Evolutionary conservation across 2,797 vertebrate species (phyloP).

Genomic region (Sebastes iracundus): DNA sequence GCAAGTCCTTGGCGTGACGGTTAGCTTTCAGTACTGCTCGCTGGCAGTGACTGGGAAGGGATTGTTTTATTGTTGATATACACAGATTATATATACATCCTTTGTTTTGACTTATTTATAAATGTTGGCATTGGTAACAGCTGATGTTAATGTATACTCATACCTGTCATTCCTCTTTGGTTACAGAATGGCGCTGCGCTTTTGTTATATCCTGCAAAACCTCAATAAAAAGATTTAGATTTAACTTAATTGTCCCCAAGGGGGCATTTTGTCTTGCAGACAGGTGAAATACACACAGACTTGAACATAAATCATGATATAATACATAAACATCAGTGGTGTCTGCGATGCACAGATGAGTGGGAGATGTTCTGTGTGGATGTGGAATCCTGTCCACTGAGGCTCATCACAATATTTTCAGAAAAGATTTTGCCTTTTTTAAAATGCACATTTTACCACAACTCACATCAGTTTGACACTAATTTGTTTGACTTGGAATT

Average conservation of each 20-base stretch:
- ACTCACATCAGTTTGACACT: background rate
- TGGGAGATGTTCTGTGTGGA: background rate
- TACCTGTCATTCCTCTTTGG: too few relatives aligned
- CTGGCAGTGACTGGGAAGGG: too few relatives aligned
- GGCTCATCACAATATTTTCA: background rate
- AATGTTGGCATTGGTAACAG: too few relatives aligned
- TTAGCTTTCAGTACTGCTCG: too few relatives aligned
- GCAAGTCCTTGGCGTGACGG: too few relatives aligned
- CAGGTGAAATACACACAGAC: background rate
- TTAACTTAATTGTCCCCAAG: background rate
- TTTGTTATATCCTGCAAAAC: too few relatives aligned
- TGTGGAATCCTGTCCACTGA: background rate
- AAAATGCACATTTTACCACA: rapidly evolving
- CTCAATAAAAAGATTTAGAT: background rate
- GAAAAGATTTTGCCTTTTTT: background rate
- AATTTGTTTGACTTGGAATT: background rate
- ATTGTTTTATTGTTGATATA: background rate
- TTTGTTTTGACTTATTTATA: background rate
- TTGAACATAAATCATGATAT: background rate
- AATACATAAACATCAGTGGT: background rate
- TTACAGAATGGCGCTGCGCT: too few relatives aligned
- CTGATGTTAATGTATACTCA: too few relatives aligned
- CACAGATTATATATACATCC: too few relatives aligned
- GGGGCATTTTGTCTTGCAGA: background rate
- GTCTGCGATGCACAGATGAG: background rate